phyloP scores from a whole-genome alignment of 2,888 invertebrate genomes.

The Cryptosula pallasiana region DNA sequence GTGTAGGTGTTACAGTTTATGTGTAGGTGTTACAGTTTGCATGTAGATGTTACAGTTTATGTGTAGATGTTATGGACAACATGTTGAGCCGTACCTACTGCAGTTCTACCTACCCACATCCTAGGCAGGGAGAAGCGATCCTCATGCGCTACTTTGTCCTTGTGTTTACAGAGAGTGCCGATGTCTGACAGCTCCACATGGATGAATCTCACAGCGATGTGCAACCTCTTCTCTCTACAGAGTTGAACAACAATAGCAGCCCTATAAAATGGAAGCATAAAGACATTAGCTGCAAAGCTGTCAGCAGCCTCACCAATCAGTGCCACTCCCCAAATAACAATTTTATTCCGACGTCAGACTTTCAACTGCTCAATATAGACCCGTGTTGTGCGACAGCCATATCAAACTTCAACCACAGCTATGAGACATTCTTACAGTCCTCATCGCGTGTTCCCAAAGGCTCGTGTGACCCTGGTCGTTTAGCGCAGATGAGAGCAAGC shows the following conservation, averaged over 20 bases:
- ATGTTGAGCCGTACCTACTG: no score
- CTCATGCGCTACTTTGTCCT: no score
- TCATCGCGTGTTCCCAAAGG: neutral
- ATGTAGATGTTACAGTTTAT: no score
- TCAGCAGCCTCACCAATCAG: neutral
- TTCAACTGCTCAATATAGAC: neutral
- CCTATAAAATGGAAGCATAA: neutral
- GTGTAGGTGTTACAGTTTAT: no score
- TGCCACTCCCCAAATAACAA: neutral
- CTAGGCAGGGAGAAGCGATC: no score
- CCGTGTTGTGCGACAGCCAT: conserved; percentile 1
- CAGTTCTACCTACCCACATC: no score
- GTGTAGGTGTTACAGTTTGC: no score
- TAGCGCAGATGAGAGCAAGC: conserved; percentile 10
- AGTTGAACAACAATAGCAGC: conserved; percentile 1
- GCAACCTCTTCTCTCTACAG: neutral
- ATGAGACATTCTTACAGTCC: conserved; percentile 5
- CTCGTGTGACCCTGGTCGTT: neutral
- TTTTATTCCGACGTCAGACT: neutral
- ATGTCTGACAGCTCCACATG: neutral
- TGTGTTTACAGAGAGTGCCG: neutral
- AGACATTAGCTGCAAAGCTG: neutral
- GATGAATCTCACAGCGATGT: neutral
- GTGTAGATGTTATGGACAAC: no score
- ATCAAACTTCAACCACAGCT: conserved; percentile 10